Conservation (phyloP, 2,797 vertebrate species). For the Pygocentrus nattereri region DNA sequence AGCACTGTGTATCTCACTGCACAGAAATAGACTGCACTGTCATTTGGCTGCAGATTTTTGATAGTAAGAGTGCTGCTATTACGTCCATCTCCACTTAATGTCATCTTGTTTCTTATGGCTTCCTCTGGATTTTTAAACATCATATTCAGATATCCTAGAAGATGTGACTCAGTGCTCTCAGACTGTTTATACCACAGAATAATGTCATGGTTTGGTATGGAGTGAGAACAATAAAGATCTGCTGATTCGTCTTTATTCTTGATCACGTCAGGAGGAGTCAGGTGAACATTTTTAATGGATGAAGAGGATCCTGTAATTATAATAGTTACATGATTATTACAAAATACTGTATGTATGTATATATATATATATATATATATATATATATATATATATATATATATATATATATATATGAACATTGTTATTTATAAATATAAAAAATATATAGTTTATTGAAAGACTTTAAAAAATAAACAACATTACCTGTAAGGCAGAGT, state of each 20-base stretch:
- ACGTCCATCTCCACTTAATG: constrained; percentile 19
- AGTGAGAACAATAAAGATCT: constrained; percentile 31
- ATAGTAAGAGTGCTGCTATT: constrained; percentile 2
- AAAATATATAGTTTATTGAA: background rate
- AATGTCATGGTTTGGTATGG: background rate
- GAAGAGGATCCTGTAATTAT: constrained; percentile 4
- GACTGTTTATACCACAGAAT: constrained; percentile 38
- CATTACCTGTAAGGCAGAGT: constrained; percentile 16
- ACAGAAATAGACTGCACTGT: constrained; percentile 37
- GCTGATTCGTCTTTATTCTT: background rate
- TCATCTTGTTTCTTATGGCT: background rate
- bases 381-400: too few relatives aligned
- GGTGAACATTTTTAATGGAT: background rate
- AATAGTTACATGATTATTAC: background rate
- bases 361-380: too few relatives aligned
- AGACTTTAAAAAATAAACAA: background rate
- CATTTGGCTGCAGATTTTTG: constrained; percentile 23
- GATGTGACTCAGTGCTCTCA: background rate
- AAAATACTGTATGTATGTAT: too few relatives aligned
- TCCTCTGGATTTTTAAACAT: background rate
- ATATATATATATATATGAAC: too few relatives aligned
- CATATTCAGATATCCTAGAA: constrained; percentile 35
- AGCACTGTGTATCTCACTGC: constrained; percentile 5
- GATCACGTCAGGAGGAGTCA: constrained; percentile 5
- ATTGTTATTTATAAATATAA: background rate